Evolutionary conservation across 64 coral and sea anemone genomes (phyloP), one percentile per base, ranked within the genome.

Genomic region (Actinia equina): DNA sequence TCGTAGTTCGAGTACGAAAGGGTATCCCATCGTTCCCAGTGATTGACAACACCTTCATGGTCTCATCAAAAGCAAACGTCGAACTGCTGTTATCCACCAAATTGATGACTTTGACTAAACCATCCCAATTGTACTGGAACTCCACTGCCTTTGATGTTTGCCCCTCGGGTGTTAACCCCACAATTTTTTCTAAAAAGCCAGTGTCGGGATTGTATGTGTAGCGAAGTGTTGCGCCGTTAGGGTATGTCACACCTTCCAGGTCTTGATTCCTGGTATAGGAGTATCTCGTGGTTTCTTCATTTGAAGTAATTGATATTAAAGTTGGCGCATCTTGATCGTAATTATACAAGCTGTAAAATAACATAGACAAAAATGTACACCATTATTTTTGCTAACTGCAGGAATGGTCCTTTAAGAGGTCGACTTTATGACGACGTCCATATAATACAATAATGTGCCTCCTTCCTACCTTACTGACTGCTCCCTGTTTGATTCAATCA

Each of bases 61-160:
- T 80, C 52, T 87, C 85, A 49, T 92, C 90, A 92, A 92, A 92
- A 11, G 79, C 14, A 81, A 81, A 87, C 12, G 85, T 86, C 26
- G 79, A 59, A 5, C 71, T 86, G 22, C 62, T 74, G 57, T 83
- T 83, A 60, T 92, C 44, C 22, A 77, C 52, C 15, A 26, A 79
- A 44, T 87, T 86, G 16, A 76, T 54, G 17, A 92, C 41, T 43
- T 64, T 87, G 16, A 95, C 44, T 78, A 88, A 44, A 5, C 94
- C 94, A 87, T 95, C 70, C 90, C 90, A 95, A 56, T 95, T 90
- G 51, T 91, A 95, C 17, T 54, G 65, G 67, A 89, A 89, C 77
- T 87, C 25, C 16, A 87, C 52, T 61, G 84, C 83, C 42, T 86
- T 80, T 51, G 82, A 64, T 8, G 82, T 49, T 19, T 79, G 86